Evolutionary conservation across 2,888 invertebrate genomes (phyloP), one percentile per base, ranked within the genome.

Genomic region (Cheiracanthium punctorium): DNA sequence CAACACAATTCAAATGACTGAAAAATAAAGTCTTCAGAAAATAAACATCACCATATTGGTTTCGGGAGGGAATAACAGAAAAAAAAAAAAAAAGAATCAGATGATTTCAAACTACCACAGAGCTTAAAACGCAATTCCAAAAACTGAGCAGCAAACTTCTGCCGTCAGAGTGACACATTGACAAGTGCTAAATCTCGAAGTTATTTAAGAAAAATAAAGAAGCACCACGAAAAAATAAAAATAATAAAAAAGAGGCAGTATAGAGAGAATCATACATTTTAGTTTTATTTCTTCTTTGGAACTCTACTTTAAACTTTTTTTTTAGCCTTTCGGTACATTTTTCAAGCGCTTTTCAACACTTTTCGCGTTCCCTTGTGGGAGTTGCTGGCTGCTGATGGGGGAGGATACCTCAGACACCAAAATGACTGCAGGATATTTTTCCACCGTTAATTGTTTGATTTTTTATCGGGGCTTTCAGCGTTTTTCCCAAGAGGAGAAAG

Each of bases 141-240:
- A 58, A 1, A 4, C 5, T 12, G 24, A 20, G 24, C 58, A 5
- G 1, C 24, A 24, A 1, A 7, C 58, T 58, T 58, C 24, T 12
- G 4, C 24, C 24, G 4, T 58, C 58, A 58, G 4, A 20, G 17
- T 58, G 24, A 8, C 58, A 58, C 58, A 58, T 58, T 17, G 58
- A 58, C 58, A 58, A 58, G 58, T 17, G 5, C 20, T 17, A 48
- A n/a, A 58, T 58, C 58, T 58, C 24, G 4, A 4, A 20, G 20
- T 24, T 58, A 58, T 58, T 58, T 58, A 24, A 58, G 58, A 58
- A 58, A 58, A 58, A 58, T 58, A 58, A 58, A 58, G 48, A 48
- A 48, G 17, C 48, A 48, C n/a, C 12, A 10, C 48, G 12, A 2
- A 2, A 48, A 48, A 48, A 48, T 48, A n/a, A 17, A 2, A 37